phyloP scores from a whole-genome alignment of 2,797 vertebrate species.

The Atherinosoma microstoma region DNA sequence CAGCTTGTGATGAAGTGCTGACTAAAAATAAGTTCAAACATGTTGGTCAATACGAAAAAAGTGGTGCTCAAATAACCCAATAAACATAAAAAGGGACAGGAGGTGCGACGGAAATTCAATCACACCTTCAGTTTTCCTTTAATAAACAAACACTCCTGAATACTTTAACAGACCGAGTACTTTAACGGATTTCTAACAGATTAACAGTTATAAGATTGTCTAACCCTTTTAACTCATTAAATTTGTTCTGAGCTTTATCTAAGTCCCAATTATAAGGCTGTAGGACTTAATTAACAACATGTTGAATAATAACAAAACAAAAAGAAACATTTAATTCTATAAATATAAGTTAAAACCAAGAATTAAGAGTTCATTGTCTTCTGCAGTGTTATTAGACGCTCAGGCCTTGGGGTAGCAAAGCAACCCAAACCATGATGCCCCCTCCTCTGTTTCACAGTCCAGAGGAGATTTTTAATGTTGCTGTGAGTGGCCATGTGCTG shows the following conservation, averaged over 20 bases:
- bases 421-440: neutral
- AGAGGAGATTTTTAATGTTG: neutral
- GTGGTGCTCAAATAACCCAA: neutral
- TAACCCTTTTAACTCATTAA: neutral
- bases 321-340: neutral
- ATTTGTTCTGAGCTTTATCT: neutral
- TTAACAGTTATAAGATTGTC: neutral
- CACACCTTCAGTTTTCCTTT: neutral
- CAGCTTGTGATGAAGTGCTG: slow-evolving; percentile 13
- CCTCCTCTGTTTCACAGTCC: neutral
- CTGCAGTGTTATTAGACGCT: neutral
- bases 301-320: neutral
- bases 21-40: slow-evolving; percentile 9
- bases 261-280: neutral
- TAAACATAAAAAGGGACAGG: neutral
- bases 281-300: neutral
- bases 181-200: neutral
- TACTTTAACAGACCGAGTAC: neutral
- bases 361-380: neutral
- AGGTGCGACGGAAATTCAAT: neutral
- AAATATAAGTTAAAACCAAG: neutral
- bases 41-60: neutral
- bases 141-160: neutral
- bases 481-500: neutral
- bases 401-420: neutral